These are phyloP conservation scores for Charanyca ferruginea DNA, from an alignment of 2,888 invertebrate genomes.

Conservation along the genomic window DNA sequence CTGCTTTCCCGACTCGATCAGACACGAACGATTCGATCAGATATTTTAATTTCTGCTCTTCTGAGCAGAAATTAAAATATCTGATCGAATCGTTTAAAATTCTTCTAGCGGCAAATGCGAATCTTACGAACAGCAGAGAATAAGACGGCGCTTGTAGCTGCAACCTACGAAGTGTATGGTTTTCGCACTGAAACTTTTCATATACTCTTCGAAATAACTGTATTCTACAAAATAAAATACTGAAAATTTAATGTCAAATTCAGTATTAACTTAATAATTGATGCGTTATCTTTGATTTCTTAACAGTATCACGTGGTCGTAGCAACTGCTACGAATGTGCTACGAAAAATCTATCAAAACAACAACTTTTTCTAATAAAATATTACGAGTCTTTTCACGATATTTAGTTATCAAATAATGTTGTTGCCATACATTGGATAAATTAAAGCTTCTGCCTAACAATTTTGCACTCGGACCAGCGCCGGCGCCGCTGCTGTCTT, in stretches of 20 bases:
- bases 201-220: not conserved
- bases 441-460: slow-evolving; percentile 39
- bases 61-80: too few species aligned
- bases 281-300: not conserved
- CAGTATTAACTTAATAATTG: not conserved
- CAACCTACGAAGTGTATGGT: not conserved
- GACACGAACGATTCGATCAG: not conserved
- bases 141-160: too few species aligned
- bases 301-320: slow-evolving; percentile 30
- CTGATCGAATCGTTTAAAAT: not conserved
- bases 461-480: slow-evolving; percentile 6
- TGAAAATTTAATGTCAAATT: not conserved
- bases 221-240: not conserved
- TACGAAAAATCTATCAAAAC: slow-evolving; percentile 35
- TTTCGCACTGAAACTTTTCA: not conserved
- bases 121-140: not conserved
- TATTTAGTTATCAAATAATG: not conserved
- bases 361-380: too few species aligned
- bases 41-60: too few species aligned
- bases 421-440: not conserved
- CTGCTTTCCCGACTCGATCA: too few species aligned
- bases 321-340: slow-evolving; percentile 39
- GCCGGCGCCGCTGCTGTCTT: slow-evolving; percentile 53
- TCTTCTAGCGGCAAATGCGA: too few species aligned
- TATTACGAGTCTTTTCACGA: too few species aligned